Evolutionary conservation across 2,797 vertebrate genomes (phyloP).

Genomic region (Anabacerthia variegaticeps): DNA sequence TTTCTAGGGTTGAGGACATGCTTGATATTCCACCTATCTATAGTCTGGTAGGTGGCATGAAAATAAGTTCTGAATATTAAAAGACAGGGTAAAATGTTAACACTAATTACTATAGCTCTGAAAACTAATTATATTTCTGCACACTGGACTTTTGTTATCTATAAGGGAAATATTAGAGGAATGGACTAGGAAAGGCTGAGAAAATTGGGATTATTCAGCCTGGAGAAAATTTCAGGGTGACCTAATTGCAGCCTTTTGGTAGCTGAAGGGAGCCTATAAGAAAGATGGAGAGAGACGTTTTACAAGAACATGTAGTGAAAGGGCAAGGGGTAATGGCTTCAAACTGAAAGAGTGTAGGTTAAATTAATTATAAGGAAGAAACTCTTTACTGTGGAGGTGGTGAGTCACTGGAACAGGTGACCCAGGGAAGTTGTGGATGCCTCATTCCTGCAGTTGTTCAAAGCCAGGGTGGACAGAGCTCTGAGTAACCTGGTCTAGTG

Average conservation of each 20-base stretch:
- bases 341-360: not conserved
- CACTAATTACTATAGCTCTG: not conserved
- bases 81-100: not conserved
- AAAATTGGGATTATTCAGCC: not conserved
- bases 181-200: not conserved
- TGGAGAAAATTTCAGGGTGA: not conserved
- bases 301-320: not conserved
- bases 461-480: not conserved
- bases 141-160: not conserved
- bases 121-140: not conserved
- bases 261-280: not conserved
- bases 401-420: not conserved
- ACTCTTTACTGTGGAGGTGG: not conserved
- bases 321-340: not conserved
- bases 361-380: not conserved
- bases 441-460: too few species aligned
- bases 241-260: not conserved
- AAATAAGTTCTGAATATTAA: not conserved
- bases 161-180: not conserved
- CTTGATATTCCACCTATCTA: not conserved
- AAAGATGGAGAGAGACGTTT: not conserved
- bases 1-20: not conserved
- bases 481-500: not conserved
- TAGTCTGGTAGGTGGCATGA: not conserved
- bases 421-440: not conserved